Evolutionary conservation across 2,797 vertebrate species (phyloP).

Genomic region (Gambusia yucatana): DNA sequence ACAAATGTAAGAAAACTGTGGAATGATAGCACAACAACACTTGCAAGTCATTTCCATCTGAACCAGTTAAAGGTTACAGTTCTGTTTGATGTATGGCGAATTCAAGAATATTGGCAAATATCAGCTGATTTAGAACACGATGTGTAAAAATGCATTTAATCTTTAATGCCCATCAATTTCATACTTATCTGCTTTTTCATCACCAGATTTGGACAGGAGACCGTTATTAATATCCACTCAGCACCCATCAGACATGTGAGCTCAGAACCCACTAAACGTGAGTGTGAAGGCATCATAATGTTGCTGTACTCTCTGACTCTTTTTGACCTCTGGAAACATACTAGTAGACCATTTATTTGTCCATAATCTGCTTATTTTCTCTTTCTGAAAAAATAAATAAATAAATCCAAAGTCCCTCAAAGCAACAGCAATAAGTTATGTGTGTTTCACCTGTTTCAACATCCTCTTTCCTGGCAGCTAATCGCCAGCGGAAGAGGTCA

Average conservation of each 20-base stretch:
- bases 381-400: neutral
- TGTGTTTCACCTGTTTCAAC: neutral
- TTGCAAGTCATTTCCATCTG: neutral
- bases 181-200: constrained; percentile 25
- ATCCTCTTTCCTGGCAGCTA: constrained; percentile 20
- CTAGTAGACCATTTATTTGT: too few relatives aligned
- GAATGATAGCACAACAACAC: too few relatives aligned
- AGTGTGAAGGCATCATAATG: constrained; percentile 14
- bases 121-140: neutral
- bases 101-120: neutral
- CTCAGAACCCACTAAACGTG: constrained; percentile 42
- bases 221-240: constrained; percentile 54
- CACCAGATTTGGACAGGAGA: constrained; percentile 60
- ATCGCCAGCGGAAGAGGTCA: neutral
- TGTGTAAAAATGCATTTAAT: neutral
- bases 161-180: neutral
- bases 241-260: constrained; percentile 56
- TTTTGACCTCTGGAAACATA: neutral
- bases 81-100: neutral
- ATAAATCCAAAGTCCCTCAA: neutral
- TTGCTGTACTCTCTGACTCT: neutral
- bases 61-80: neutral
- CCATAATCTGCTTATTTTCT: neutral
- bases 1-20: neutral
- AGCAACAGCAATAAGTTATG: neutral